phyloP scores from a whole-genome alignment of 2,113 vertebrate species.

The Pardalotus punctatus region DNA sequence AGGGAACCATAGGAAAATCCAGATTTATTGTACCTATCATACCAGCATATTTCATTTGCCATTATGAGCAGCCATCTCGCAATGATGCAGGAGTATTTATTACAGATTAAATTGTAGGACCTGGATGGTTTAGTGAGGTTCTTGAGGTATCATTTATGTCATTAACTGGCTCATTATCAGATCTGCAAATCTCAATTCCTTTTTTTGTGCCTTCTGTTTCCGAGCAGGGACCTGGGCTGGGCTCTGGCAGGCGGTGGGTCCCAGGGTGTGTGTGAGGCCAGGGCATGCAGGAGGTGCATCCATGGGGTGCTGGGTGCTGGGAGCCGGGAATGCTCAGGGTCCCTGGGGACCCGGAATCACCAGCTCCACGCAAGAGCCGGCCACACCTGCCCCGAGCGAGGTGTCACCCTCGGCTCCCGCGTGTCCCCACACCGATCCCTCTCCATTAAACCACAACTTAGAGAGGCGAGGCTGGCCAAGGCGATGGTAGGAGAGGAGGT shows the following conservation, averaged over 20 bases:
- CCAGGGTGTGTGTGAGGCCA: background rate
- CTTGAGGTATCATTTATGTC: conserved; percentile 98
- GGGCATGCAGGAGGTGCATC: background rate
- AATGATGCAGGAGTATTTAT: conserved; percentile 99
- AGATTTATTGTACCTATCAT: conserved; percentile 99
- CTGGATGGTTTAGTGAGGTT: conserved; percentile 97
- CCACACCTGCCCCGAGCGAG: background rate
- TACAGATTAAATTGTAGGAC: conserved; percentile 99
- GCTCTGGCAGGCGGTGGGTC: background rate
- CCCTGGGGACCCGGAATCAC: background rate
- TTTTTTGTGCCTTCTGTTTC: conserved; percentile 69
- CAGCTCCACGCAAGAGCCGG: background rate
- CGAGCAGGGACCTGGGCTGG: conserved; percentile 25
- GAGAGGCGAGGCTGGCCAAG: conserved; percentile 11
- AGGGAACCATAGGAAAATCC: conserved; percentile 99
- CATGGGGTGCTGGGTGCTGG: background rate
- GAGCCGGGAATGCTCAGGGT: background rate
- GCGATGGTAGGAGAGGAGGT: conserved; percentile 21
- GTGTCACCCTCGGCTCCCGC: background rate
- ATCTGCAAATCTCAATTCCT: conserved; percentile 88
- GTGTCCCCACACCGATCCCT: conserved; percentile 18
- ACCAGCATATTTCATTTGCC: conserved; percentile 99
- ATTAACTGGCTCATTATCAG: conserved; percentile 99
- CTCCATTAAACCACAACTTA: conserved; percentile 16
- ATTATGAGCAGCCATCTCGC: conserved; percentile 99